Base-by-base conservation (phyloP, 2,113 vertebrate species). In the Orthochromis malagaraziensis region DNA sequence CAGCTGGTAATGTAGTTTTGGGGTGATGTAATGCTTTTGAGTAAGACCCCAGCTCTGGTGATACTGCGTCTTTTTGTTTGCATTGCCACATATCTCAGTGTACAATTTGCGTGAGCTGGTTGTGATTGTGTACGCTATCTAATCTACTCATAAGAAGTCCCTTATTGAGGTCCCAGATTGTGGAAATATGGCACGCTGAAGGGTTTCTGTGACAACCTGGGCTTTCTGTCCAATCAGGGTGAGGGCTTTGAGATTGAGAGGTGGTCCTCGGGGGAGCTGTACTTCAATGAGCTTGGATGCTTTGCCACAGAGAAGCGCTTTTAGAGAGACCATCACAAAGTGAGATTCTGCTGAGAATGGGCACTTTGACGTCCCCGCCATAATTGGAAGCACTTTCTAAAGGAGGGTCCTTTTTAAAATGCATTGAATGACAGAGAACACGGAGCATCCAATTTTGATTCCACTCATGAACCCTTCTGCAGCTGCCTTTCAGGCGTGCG, bases 131-230 rank as follows among this genome's bases (percentile, higher is more conserved):
- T 91, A 93, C 83, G 79, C 83, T 86, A 38, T 90, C 45, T 87
- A 86, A 86, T 91, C 88, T 84, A 91, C 85, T 89, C 91, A 70
- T 87, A 89, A 88, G 83, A 79, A 83, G 53, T 82, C 83, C 83
- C 85, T 90, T 70, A 85, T 85, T 54, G 53, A 90, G 81, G 82
- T 79, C 63, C 91, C 90, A 93, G 93, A 94, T 93, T 92, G 92
- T 82, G 75, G 84, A 91, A 89, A 94, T 91, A 91, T 90, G 91
- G 92, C 91, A 65, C 57, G 88, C 89, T 85, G 84, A 91, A 90
- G 87, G 91, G 95, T 96, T 97, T 96, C 94, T 90, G 94, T 96
- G 96, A 96, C 95, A 93, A 96, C 95, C 94, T 58, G 82, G 79
- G 83, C 85, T 88, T 88, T 79, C 88, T 73, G 87, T 95, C 95